Conservation (phyloP, 2,113 vertebrate genomes). For the Trinectes maculatus region DNA sequence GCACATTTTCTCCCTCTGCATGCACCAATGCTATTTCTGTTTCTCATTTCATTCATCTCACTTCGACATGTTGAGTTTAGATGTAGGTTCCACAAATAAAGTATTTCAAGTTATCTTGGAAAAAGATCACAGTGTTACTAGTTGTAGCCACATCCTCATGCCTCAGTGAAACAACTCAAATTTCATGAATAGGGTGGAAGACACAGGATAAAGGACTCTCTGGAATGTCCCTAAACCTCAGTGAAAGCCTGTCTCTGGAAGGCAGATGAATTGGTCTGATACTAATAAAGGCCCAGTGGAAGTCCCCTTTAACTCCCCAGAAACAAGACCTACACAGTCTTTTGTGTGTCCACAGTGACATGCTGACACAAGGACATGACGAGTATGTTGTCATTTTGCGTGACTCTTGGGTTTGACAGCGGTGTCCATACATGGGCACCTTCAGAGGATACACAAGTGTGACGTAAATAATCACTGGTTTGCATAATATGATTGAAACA, state of each 20-base stretch:
- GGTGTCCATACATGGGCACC: background rate
- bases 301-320: slow-evolving; percentile 43
- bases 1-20: background rate
- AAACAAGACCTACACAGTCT: slow-evolving; percentile 32
- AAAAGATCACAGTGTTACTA: slow-evolving; percentile 2
- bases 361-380: background rate
- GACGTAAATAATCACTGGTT: background rate
- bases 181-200: slow-evolving; percentile 22
- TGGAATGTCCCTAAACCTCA: slow-evolving; percentile 46
- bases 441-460: background rate
- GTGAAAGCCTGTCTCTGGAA: slow-evolving; percentile 16
- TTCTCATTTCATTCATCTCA: background rate
- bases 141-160: slow-evolving; percentile 13
- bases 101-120: background rate
- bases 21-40: background rate
- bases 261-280: slow-evolving; percentile 39
- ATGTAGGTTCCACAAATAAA: background rate
- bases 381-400: background rate
- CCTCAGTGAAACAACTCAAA: slow-evolving; percentile 20
- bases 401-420: background rate
- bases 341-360: slow-evolving; percentile 23
- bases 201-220: slow-evolving; percentile 7
- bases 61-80: background rate
- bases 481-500: background rate
- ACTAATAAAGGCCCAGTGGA: slow-evolving; percentile 40